A percentile compares a stretch with the other conserved stretches of the same genome.
These are phyloP conservation scores for Spea hammondii DNA, from an alignment of 2,797 vertebrate genomes.

Conservation along the genomic window DNA sequence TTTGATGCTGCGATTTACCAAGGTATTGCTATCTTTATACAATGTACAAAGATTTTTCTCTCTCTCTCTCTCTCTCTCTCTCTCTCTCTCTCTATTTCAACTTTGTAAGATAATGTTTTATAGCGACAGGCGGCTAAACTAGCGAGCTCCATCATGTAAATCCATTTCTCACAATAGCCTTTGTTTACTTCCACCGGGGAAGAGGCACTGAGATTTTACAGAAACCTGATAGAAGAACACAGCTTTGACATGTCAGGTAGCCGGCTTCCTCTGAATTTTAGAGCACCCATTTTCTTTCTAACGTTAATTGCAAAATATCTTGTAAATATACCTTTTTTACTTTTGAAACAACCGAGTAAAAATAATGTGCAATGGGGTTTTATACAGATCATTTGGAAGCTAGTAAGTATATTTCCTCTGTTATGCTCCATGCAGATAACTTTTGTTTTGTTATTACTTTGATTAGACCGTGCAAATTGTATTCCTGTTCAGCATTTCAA, in stretches of 20 bases:
- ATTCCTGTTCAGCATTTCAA: slow-evolving; percentile 77
- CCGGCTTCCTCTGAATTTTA: slow-evolving; percentile 28
- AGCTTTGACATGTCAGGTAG: slow-evolving; percentile 15
- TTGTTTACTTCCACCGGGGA: slow-evolving; percentile 68
- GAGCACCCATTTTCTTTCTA: slow-evolving; percentile 71
- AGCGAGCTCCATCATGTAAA: slow-evolving; percentile 73
- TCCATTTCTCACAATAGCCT: slow-evolving; percentile 68
- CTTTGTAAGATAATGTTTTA: slow-evolving; percentile 73
- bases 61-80: not conserved
- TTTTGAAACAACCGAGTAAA: slow-evolving; percentile 79
- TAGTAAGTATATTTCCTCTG: slow-evolving; percentile 75
- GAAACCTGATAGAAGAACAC: slow-evolving; percentile 12
- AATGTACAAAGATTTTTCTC: slow-evolving; percentile 66
- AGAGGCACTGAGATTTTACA: slow-evolving; percentile 68
- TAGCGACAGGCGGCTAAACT: slow-evolving; percentile 70
- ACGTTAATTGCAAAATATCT: slow-evolving; percentile 78
- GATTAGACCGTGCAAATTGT: slow-evolving; percentile 75
- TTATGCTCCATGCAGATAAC: slow-evolving; percentile 75
- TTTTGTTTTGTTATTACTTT: slow-evolving; percentile 65
- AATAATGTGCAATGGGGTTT: slow-evolving; percentile 81
- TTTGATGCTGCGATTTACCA: slow-evolving; percentile 55
- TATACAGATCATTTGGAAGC: slow-evolving; percentile 79
- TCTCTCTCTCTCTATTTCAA: slow-evolving; percentile 58
- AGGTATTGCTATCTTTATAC: slow-evolving; percentile 68
- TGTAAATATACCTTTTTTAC: slow-evolving; percentile 84